A percentile compares a stretch with the other conserved stretches of the same genome.
Evolutionary conservation across 2,797 vertebrate genomes (phyloP).

Genomic region (Falco naumanni): DNA sequence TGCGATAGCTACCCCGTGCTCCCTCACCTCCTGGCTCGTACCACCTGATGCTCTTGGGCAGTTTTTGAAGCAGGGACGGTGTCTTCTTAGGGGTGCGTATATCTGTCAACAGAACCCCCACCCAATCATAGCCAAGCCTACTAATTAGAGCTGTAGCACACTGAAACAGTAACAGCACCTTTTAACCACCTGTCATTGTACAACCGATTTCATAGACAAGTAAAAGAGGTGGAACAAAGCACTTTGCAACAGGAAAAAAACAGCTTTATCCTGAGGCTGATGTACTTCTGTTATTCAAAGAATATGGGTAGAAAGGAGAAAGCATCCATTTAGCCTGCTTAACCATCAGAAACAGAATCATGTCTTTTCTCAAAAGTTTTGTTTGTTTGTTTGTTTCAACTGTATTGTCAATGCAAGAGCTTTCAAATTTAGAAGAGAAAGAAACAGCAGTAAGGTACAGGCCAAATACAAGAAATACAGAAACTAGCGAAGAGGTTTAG

Average conservation of each 20-base stretch:
- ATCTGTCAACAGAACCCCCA: background rate
- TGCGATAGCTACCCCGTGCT: background rate
- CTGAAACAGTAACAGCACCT: background rate
- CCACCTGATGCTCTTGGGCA: background rate
- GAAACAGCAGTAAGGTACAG: background rate
- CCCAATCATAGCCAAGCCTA: background rate
- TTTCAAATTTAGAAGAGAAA: background rate
- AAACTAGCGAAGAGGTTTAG: background rate
- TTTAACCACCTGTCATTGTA: background rate
- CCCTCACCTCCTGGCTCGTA: background rate
- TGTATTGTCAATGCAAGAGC: background rate
- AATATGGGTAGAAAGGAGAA: background rate
- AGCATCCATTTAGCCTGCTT: background rate
- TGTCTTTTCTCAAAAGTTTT: background rate
- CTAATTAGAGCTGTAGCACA: background rate
- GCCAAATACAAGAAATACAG: background rate
- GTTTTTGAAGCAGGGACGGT: background rate
- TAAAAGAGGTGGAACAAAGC: background rate
- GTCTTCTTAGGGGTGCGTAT: background rate
- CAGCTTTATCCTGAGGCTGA: background rate
- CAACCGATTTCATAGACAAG: background rate
- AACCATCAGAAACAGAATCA: background rate
- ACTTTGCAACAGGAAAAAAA: background rate
- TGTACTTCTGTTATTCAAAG: background rate
- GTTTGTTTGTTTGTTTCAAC: background rate